Base-by-base conservation (phyloP, 2,797 vertebrate species). In the Poecilia wingei region DNA sequence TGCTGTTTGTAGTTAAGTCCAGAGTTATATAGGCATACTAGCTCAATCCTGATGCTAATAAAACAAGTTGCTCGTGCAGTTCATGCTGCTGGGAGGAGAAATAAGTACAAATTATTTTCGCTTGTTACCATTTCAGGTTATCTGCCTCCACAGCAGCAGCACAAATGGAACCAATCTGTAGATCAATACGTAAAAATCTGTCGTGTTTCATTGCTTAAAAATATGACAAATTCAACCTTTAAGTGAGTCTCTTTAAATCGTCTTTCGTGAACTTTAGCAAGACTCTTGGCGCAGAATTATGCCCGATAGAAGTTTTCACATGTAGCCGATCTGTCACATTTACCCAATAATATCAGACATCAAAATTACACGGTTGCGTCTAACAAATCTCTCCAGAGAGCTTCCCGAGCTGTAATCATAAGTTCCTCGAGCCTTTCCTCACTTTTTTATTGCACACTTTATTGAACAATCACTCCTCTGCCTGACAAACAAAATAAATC, bases 401-500 rank as follows among this genome's bases (percentile, higher is more conserved):
- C 79, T 72, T 33, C 75, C 72, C 43, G 59, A 79, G 87, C 82
- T 81, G 81, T 46, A 81, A 74, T 85, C 78, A 84, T 80, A 59
- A 81, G 51, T 84, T 79, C 70, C 81, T 74, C 36, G 72, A 84
- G 68, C 74, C 80, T 75, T 73, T 75, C 47, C 57, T 87, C 66
- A 6, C 77, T 74, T 83, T 53, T 92, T 90, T 86, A 92, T 86
- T 86, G 81, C 81, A 59, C 81, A 71, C 45, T 90, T 90, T 86
- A 91, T 87, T 80, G 82, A 89, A 77, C 85, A 82, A 86, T 90
- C 89, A 85, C 84, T 84, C 61, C 82, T 89, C 81, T 80, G 76
- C 68, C 86, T 70, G 78, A 78, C 85, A 87, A 87, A 90, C 86
- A 81, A 79, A 87, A 90, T 84, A 88, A 91, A 91, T 88, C 84